phyloP scores from a whole-genome alignment of 2,113 vertebrate species.

The Dicerorhinus sumatrensis region DNA sequence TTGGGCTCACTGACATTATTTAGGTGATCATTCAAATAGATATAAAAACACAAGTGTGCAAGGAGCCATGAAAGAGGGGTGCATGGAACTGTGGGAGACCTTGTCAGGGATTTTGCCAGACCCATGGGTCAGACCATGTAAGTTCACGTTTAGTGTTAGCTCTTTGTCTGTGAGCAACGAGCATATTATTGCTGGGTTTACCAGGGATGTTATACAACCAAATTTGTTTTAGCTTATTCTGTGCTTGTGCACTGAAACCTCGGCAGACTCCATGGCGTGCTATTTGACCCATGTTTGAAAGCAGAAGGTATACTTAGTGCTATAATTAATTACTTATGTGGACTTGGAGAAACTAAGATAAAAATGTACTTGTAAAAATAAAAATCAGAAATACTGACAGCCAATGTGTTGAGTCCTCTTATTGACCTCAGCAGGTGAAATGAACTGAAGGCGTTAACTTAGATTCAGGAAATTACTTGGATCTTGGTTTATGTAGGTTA shows the following conservation, averaged over 20 bases:
- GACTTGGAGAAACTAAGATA: neutral
- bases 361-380: slow-evolving; percentile 6
- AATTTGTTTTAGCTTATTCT: neutral
- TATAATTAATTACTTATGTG: neutral
- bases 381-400: neutral
- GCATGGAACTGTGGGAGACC: neutral
- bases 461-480: slow-evolving; percentile 71
- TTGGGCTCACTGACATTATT: neutral
- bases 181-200: neutral
- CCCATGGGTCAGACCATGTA: neutral
- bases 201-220: neutral
- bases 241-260: neutral
- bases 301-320: neutral
- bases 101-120: neutral
- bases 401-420: neutral
- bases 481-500: slow-evolving; percentile 72
- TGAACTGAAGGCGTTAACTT: slow-evolving; percentile 65
- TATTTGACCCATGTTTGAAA: neutral
- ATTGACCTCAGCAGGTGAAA: neutral
- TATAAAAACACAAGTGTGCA: neutral
- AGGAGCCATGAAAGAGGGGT: neutral
- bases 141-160: neutral
- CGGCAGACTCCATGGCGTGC: neutral
- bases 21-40: neutral
- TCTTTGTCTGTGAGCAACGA: slow-evolving; percentile 14